These are phyloP conservation scores for Atethmia centrago DNA, from an alignment of 2,888 invertebrate genomes.

Conservation along the genomic window DNA sequence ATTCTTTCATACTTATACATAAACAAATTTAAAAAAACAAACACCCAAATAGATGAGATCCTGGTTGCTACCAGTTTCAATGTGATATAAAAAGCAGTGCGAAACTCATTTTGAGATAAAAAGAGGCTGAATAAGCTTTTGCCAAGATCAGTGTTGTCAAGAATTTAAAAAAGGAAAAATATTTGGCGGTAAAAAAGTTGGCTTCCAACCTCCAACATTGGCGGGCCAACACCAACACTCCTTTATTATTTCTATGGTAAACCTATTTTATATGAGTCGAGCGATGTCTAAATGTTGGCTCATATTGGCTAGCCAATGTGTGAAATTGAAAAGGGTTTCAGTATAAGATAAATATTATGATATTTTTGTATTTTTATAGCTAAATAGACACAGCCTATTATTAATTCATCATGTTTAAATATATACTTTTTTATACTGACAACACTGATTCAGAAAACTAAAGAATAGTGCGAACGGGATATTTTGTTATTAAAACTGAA, in stretches of 20 bases:
- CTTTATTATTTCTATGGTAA: conserved; percentile 44
- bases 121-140: conserved; percentile 34
- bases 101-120: conserved; percentile 35
- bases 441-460: conserved; percentile 52
- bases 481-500: conserved; percentile 46
- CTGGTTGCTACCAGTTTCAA: conserved; percentile 62
- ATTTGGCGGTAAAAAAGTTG: conserved; percentile 1
- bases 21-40: conserved; percentile 48
- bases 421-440: conserved; percentile 42
- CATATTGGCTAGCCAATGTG: conserved; percentile 20
- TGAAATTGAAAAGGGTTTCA: conserved; percentile 1
- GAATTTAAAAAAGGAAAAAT: conserved; percentile 14
- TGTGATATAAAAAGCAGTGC: conserved; percentile 56
- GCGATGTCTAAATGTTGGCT: background rate
- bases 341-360: conserved; percentile 24
- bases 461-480: conserved; percentile 40
- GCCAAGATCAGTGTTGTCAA: conserved; percentile 62
- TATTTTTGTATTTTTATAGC: conserved; percentile 36
- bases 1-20: conserved; percentile 55
- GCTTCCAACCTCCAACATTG: conserved; percentile 18
- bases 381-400: conserved; percentile 60
- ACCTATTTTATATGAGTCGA: conserved; percentile 49
- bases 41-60: conserved; percentile 64
- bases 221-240: conserved; percentile 30
- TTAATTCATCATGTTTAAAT: conserved; percentile 13